Conservation (phyloP, 2,888 invertebrate species). For the Lacanobia oleracea region DNA sequence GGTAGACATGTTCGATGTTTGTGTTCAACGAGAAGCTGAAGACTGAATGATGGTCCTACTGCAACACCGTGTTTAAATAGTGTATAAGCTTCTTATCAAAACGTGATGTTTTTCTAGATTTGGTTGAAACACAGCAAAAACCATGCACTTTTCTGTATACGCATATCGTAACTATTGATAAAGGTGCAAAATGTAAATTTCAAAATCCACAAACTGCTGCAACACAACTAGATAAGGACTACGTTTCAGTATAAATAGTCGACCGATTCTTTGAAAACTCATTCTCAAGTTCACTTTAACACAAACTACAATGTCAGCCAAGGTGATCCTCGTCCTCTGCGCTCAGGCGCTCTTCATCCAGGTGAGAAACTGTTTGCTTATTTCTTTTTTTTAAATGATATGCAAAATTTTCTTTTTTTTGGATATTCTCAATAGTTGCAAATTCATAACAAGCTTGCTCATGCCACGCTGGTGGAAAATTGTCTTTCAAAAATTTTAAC, state of each 20-base stretch:
- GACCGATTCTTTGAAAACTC: conserved; percentile 20
- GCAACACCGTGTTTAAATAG: conserved; percentile 24
- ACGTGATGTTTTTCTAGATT: background rate
- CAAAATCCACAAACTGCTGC: conserved; percentile 7
- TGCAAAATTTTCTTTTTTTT: no score
- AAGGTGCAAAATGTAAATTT: conserved; percentile 1
- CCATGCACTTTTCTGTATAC: conserved; percentile 1
- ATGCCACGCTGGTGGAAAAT: no score
- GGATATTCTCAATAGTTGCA: background rate
- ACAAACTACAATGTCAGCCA: conserved; percentile 36
- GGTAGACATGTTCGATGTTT: conserved; percentile 64
- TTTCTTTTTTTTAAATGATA: background rate
- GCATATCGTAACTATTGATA: conserved; percentile 2
- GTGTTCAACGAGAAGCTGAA: conserved; percentile 42
- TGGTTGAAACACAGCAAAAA: conserved; percentile 10
- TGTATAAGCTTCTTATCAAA: conserved; percentile 19
- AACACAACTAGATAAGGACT: conserved; percentile 16
- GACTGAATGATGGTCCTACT: conserved; percentile 26
- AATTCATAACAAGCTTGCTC: no score
- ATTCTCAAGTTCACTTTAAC: conserved; percentile 32
- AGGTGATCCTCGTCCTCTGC: conserved; percentile 33
- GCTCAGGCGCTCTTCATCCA: conserved; percentile 39
- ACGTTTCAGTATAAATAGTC: conserved; percentile 37
- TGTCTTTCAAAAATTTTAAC: no score
- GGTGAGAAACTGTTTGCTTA: conserved; percentile 14